These are phyloP conservation scores for Caerostris extrusa DNA, from an alignment of 1,140 invertebrate genomes.

Conservation along the genomic window DNA sequence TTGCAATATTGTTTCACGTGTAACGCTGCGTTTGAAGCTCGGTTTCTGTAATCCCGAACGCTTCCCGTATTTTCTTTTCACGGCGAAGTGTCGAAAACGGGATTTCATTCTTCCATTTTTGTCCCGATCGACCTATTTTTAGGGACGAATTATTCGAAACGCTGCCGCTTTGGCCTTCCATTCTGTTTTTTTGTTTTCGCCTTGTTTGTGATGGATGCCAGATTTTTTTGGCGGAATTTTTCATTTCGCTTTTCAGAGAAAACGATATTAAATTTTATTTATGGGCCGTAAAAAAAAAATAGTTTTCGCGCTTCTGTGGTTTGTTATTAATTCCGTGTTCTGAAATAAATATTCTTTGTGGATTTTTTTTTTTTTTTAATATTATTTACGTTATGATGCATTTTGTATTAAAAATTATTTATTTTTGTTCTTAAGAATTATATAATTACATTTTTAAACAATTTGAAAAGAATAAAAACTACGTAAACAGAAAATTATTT, in stretches of 20 bases:
- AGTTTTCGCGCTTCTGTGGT: neutral
- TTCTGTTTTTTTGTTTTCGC: neutral
- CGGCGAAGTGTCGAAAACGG: neutral
- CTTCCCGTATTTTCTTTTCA: conserved; percentile 16
- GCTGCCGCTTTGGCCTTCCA: neutral
- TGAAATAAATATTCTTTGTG: neutral
- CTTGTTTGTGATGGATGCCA: neutral
- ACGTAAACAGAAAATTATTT: neutral
- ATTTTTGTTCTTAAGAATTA: neutral
- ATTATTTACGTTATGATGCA: neutral
- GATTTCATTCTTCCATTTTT: conserved; percentile 27
- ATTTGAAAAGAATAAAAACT: neutral
- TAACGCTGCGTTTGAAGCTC: neutral
- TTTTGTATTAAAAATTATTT: neutral
- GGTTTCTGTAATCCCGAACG: neutral
- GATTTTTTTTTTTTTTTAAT: neutral
- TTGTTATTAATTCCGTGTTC: neutral
- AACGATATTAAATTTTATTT: neutral
- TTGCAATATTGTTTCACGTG: conserved; percentile 59
- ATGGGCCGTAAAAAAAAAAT: neutral
- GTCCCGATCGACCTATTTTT: conserved; percentile 21
- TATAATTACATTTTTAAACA: neutral
- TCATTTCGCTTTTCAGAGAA: neutral
- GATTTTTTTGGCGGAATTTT: neutral
- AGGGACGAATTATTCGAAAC: conserved; percentile 12